These are phyloP conservation scores for Apamea epomidion DNA, from an alignment of 2,888 invertebrate species.

Conservation along the genomic window DNA sequence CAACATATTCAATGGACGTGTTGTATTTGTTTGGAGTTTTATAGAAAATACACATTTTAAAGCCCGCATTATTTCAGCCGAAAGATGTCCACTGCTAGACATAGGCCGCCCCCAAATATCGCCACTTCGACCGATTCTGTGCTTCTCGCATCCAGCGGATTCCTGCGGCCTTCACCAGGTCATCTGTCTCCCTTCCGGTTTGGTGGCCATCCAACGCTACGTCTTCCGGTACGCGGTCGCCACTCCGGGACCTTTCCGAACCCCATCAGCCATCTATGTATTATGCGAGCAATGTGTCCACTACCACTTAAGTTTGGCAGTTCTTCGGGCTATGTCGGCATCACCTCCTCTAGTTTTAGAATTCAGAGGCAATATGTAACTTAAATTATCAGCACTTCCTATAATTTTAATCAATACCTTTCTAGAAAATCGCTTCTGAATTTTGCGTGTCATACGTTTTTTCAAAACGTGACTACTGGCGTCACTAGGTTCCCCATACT, in stretches of 20 bases:
- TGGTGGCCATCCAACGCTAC: no score
- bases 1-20: background rate
- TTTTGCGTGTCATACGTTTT: background rate
- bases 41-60: no score
- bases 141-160: no score
- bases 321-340: background rate
- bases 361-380: background rate
- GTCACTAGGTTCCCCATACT: background rate
- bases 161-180: no score
- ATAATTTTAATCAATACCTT: background rate
- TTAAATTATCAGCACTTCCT: background rate
- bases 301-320: no score
- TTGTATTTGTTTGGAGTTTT: background rate
- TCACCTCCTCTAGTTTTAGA: background rate
- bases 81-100: no score
- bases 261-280: background rate
- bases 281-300: background rate
- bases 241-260: background rate
- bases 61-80: background rate
- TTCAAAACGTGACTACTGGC: constrained; percentile 13
- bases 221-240: no score
- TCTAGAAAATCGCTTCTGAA: background rate
- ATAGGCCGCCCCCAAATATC: no score
- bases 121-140: no score
- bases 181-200: no score